Evolutionary conservation across 1,140 invertebrate genomes (phyloP).

Genomic region (Apis cerana): DNA sequence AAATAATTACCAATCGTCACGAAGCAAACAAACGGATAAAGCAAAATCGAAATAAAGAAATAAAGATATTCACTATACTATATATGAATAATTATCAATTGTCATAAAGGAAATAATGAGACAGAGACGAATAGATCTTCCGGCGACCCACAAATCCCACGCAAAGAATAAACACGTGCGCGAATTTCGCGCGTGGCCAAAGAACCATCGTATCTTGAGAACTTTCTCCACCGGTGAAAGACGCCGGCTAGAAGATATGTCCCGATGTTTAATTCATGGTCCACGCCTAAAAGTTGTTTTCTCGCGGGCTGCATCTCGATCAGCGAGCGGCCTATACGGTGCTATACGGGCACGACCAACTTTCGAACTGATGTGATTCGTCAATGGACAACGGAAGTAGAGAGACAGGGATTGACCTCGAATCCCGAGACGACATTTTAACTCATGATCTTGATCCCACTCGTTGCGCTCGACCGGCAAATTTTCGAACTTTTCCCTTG

Average conservation of each 20-base stretch:
- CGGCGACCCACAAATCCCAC: not conserved
- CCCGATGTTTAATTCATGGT: conserved; percentile 77
- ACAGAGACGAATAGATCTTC: too few relatives aligned
- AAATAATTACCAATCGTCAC: too few relatives aligned
- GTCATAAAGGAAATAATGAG: not conserved
- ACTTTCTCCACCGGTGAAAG: conserved; percentile 71
- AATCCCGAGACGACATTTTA: not conserved
- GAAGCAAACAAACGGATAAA: too few relatives aligned
- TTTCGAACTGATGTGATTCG: conserved; percentile 13
- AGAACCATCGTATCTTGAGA: conserved; percentile 49
- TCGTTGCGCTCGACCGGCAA: not conserved
- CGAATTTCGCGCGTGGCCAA: conserved; percentile 3
- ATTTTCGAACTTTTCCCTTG: not conserved
- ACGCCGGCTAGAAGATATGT: conserved; percentile 58
- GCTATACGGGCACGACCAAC: conserved; percentile 1
- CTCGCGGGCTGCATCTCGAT: conserved; percentile 55
- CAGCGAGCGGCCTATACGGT: not conserved
- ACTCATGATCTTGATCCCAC: not conserved
- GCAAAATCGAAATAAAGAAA: too few relatives aligned
- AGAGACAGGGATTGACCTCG: not conserved
- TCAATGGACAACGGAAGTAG: conserved; percentile 17
- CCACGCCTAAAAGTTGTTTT: conserved; percentile 67
- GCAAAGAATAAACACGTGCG: conserved; percentile 4
- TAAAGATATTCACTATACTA: too few relatives aligned
- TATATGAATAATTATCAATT: not conserved